Conservation (phyloP, 2,113 vertebrate genomes). For the Nymphicus hollandicus region DNA sequence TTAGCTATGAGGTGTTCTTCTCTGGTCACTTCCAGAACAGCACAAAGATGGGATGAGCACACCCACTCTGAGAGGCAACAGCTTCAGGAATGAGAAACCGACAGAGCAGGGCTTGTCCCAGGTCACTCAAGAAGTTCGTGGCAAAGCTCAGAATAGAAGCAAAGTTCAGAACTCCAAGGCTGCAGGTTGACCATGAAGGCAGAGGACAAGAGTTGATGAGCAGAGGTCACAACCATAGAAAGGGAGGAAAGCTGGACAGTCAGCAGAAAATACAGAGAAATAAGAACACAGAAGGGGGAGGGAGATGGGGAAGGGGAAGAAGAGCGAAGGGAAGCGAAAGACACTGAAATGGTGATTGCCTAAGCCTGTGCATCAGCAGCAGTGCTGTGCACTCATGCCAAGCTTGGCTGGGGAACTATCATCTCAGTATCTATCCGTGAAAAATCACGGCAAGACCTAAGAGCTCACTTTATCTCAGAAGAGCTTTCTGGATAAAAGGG, state of each 20-base stretch:
- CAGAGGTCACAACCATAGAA: not conserved
- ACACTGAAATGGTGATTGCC: not conserved
- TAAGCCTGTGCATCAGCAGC: not conserved
- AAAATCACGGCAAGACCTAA: not conserved
- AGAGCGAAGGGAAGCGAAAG: not conserved
- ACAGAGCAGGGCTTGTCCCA: not conserved
- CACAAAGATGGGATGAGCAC: not conserved
- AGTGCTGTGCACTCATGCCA: not conserved
- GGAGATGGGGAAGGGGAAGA: not conserved
- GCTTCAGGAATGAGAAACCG: not conserved
- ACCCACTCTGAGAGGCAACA: not conserved
- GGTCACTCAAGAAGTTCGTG: not conserved
- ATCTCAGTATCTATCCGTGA: not conserved
- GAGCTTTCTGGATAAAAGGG: slow-evolving; percentile 46
- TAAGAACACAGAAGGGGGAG: not conserved
- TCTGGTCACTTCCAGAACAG: not conserved
- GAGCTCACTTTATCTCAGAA: slow-evolving; percentile 12
- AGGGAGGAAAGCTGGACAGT: not conserved
- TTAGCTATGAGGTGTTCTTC: not conserved
- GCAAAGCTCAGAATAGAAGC: not conserved
- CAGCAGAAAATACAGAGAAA: not conserved
- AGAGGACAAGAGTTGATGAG: not conserved
- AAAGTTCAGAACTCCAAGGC: not conserved
- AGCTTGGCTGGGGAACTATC: not conserved
- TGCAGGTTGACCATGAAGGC: accelerated